Conservation (phyloP, 2,797 vertebrate species). For the Platyrinchus mystaceus region DNA sequence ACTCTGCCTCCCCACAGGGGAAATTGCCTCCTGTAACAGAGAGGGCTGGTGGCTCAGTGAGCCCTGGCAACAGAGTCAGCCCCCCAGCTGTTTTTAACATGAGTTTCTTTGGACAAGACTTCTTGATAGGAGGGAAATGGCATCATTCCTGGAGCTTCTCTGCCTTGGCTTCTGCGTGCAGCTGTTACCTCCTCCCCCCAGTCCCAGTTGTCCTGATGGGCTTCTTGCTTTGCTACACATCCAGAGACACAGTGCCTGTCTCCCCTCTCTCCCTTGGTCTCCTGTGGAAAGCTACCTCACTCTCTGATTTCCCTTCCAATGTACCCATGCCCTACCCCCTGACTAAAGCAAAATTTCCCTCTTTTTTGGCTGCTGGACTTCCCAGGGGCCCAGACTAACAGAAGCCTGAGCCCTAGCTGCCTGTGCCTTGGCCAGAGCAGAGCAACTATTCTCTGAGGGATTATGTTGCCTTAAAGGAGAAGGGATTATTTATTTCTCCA, state of each 20-base stretch:
- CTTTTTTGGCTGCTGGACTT: conserved; percentile 31
- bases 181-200: neutral
- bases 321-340: neutral
- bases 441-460: neutral
- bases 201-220: neutral
- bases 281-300: neutral
- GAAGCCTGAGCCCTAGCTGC: conserved; percentile 32
- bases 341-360: conserved; percentile 6
- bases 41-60: neutral
- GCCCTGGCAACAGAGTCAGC: neutral
- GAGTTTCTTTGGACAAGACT: accelerated
- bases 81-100: neutral
- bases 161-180: neutral
- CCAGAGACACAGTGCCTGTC: neutral
- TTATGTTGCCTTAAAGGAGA: conserved; percentile 52
- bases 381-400: conserved; percentile 33
- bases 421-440: neutral
- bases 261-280: neutral
- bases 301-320: neutral
- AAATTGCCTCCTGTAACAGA: accelerated
- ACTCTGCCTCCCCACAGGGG: accelerated
- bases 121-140: neutral
- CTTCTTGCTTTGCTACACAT: neutral
- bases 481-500: neutral
- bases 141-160: neutral